Conservation (phyloP, 2,888 invertebrate species). For the Drosophila austrosaltans region DNA sequence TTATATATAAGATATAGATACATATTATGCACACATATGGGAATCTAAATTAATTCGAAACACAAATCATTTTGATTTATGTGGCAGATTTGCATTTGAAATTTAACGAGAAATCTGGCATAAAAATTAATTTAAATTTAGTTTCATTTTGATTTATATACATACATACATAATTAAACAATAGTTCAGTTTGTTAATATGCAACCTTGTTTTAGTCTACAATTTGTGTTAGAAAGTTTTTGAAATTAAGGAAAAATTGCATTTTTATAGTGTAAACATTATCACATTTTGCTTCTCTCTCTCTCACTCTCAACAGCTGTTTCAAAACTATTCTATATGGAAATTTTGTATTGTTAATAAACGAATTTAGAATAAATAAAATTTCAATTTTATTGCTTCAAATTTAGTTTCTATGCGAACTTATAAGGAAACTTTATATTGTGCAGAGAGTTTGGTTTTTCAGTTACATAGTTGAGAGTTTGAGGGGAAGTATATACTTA, state of each 20-base stretch:
- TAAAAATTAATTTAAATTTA: not conserved
- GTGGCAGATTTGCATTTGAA: not conserved
- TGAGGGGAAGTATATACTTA: too few relatives aligned
- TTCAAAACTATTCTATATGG: not conserved
- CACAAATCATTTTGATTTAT: conserved; percentile 3
- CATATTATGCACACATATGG: not conserved
- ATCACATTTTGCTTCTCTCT: not conserved
- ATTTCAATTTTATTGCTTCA: too few relatives aligned
- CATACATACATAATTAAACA: too few relatives aligned
- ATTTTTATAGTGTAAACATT: too few relatives aligned
- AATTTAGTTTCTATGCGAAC: not conserved
- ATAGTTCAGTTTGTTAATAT: too few relatives aligned
- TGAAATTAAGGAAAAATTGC: too few relatives aligned
- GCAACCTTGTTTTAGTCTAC: too few relatives aligned
- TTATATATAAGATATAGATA: too few relatives aligned
- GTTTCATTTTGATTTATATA: too few relatives aligned
- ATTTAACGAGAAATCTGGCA: too few relatives aligned
- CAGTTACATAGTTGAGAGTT: not conserved
- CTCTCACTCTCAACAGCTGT: not conserved
- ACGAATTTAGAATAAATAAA: not conserved
- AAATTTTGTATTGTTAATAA: not conserved
- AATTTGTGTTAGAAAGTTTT: too few relatives aligned
- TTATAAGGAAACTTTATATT: not conserved
- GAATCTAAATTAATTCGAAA: not conserved
- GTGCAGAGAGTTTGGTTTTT: not conserved